Conservation (phyloP, 2,113 vertebrate species). For the Tragelaphus buxtoni region DNA sequence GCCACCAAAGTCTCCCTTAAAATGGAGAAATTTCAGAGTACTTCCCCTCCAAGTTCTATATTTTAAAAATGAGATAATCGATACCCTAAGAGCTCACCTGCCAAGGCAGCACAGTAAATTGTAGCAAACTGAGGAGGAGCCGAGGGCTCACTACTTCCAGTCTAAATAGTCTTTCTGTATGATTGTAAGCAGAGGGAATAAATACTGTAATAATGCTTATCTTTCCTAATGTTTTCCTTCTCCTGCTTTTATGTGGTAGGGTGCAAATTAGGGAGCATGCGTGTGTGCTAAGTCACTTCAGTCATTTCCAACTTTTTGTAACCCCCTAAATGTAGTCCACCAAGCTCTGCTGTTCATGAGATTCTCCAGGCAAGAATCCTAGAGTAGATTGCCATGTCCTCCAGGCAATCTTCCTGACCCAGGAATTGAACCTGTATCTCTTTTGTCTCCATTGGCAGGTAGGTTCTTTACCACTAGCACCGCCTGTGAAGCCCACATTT, state of each 20-base stretch:
- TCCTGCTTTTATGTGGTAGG: neutral
- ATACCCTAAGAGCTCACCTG: neutral
- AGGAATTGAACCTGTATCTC: neutral
- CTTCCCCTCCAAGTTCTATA: neutral
- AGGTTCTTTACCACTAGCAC: neutral
- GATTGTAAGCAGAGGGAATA: neutral
- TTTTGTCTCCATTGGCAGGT: neutral
- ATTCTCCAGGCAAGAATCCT: neutral
- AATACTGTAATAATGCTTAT: neutral
- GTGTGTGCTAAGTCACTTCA: neutral
- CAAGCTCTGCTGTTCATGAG: fast-evolving
- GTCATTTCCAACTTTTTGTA: neutral
- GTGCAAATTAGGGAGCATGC: neutral
- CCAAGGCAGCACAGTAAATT: neutral
- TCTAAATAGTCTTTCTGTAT: neutral
- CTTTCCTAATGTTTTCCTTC: neutral
- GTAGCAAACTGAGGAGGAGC: neutral
- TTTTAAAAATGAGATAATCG: neutral
- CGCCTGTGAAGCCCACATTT: neutral
- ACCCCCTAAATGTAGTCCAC: neutral
- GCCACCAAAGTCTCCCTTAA: neutral
- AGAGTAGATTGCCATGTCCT: neutral
- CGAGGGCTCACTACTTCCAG: neutral
- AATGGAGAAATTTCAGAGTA: neutral
- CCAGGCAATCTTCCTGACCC: neutral